A percentile compares a stretch with the other conserved stretches of the same genome.
Evolutionary conservation across 2,797 vertebrate species (phyloP).

Genomic region (Liparis tanakae): DNA sequence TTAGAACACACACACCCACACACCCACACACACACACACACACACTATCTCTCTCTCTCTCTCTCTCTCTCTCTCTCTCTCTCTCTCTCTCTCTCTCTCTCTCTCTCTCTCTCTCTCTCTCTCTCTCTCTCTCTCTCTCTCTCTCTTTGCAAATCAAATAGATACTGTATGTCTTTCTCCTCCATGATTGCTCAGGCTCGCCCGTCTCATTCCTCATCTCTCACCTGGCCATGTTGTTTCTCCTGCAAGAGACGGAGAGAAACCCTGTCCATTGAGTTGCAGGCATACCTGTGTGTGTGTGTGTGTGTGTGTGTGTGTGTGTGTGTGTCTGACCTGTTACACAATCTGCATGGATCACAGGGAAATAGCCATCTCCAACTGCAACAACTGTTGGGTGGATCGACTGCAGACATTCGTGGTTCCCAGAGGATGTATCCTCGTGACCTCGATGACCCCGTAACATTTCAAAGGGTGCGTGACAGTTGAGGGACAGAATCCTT

Average conservation of each 20-base stretch:
- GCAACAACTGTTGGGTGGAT: neutral
- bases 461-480: constrained; percentile 18
- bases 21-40: too few relatives aligned
- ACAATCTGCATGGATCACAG: constrained; percentile 23
- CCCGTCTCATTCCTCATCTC: constrained; percentile 15
- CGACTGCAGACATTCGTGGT: neutral
- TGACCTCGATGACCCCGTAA: neutral
- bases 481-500: constrained; percentile 7
- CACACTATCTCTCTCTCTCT: too few relatives aligned
- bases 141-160: constrained; percentile 13
- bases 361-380: constrained; percentile 1
- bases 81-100: too few relatives aligned
- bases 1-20: neutral
- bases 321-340: constrained; percentile 32
- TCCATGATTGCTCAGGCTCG: constrained; percentile 1
- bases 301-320: neutral
- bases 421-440: neutral
- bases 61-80: too few relatives aligned
- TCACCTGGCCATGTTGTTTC: constrained; percentile 23
- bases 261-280: constrained; percentile 30
- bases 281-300: constrained; percentile 21
- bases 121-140: too few relatives aligned
- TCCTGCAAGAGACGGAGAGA: constrained; percentile 24
- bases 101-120: too few relatives aligned
- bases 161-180: constrained; percentile 43